Evolutionary conservation across 2,888 invertebrate genomes (phyloP).

Genomic region (Gnatocerus cornutus): DNA sequence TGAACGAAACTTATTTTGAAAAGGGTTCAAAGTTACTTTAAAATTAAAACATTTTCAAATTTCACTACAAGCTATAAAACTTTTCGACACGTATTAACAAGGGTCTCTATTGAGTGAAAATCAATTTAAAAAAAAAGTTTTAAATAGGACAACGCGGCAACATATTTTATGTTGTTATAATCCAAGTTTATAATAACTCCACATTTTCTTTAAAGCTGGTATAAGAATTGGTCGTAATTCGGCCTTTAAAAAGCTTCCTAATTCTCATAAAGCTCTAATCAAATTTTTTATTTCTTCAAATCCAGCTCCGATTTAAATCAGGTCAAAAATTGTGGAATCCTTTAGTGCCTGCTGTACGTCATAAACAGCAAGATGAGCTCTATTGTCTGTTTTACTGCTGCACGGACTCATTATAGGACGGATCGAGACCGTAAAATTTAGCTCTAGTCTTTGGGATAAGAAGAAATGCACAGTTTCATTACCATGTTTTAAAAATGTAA

Average conservation of each 20-base stretch:
- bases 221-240: too few relatives aligned
- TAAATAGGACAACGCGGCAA: too few relatives aligned
- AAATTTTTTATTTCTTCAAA: background rate
- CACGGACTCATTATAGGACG: background rate
- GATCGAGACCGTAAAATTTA: background rate
- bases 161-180: too few relatives aligned
- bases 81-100: conserved; percentile 2
- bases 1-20: conserved; percentile 32
- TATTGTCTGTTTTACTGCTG: conserved; percentile 2
- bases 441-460: background rate
- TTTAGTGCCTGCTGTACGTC: background rate
- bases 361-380: background rate
- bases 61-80: background rate
- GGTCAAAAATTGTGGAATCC: background rate
- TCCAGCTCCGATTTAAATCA: background rate
- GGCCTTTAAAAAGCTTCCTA: too few relatives aligned
- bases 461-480: background rate
- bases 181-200: too few relatives aligned
- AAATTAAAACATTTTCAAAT: conserved; percentile 9
- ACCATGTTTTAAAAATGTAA: background rate
- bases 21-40: conserved; percentile 16
- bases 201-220: too few relatives aligned
- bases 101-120: background rate
- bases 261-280: background rate
- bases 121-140: too few relatives aligned